These are phyloP conservation scores for Acanthochromis polyacanthus DNA, from an alignment of 2,113 vertebrate genomes.

Conservation along the genomic window DNA sequence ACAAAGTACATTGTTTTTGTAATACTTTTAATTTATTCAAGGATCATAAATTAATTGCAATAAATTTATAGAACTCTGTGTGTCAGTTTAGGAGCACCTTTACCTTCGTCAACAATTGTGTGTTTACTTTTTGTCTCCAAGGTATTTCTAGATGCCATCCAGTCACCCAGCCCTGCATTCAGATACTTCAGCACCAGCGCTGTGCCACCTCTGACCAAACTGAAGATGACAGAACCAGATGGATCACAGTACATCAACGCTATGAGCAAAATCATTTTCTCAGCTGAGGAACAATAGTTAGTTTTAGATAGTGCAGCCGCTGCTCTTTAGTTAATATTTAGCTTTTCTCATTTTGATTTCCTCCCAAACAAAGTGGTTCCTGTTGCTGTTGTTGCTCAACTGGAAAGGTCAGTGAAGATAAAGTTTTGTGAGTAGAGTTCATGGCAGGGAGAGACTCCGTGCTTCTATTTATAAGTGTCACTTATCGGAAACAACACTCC, in stretches of 20 bases:
- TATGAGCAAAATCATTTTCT: conserved; percentile 87
- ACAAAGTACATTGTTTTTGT: background rate
- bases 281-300: conserved; percentile 52
- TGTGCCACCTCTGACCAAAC: conserved; percentile 82
- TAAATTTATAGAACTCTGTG: background rate
- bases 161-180: conserved; percentile 84
- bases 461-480: conserved; percentile 20
- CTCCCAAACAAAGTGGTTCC: background rate
- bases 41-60: too few relatives aligned
- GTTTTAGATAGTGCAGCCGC: too few relatives aligned
- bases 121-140: conserved; percentile 60
- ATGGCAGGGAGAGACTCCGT: too few relatives aligned
- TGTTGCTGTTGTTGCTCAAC: conserved; percentile 19
- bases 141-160: conserved; percentile 90
- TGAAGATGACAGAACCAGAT: conserved; percentile 84
- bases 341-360: background rate
- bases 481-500: background rate
- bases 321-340: background rate
- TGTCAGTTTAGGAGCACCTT: background rate
- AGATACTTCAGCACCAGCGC: conserved; percentile 87
- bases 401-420: background rate
- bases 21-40: too few relatives aligned
- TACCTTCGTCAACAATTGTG: background rate
- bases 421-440: background rate
- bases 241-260: conserved; percentile 85